Evolutionary conservation across 2,797 vertebrate species (phyloP), one percentile per base, ranked within the genome.

Genomic region (Adrianichthys oophorus): DNA sequence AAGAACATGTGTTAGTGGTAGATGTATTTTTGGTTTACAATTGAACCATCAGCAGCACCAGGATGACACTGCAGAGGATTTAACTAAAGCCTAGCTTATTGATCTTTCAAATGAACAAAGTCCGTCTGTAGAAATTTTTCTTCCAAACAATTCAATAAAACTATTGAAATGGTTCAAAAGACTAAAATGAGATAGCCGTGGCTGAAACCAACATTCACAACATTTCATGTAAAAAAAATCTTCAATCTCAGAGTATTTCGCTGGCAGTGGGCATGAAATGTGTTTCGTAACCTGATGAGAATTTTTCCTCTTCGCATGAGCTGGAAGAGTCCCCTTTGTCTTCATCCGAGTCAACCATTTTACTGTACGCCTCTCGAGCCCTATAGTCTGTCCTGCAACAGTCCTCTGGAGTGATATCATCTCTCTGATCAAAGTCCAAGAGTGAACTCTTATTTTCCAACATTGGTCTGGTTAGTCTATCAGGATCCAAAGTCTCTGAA

Each of bases 241-340:
- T 44, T 59, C 12, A 79, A 52, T 54, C 14, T 4, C 41, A 16
- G 42, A 56, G 58, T 48, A 86, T 29, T 19, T 84, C 88, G 15
- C n/a, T 12, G 51, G 52, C 41, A 37, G 74, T 70, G 4, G 92
- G 92, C 90, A 92, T 87, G 68, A 92, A 93, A 74, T 92, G 92
- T 62, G 78, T 89, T 76, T 92, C 92, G 4, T 93, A 93, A 41
- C 86, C 91, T 1, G 83, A 84, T 5, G 52, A 44, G 17, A 46
- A 49, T 1, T 54, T 8, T 17, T 83, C 71, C 5, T 87, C 85
- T 4, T 79, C 79, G 19, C 65, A 68, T 37, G 70, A 83, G 69
- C 51, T 75, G 45, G 32, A 69, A 24, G 26, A 26, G 44, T 65
- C 70, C 7, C 49, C 63, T 45, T 5, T 60, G 43, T 85, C 88